phyloP scores from a whole-genome alignment of 2,113 vertebrate genomes.

The Laticauda laticaudata region DNA sequence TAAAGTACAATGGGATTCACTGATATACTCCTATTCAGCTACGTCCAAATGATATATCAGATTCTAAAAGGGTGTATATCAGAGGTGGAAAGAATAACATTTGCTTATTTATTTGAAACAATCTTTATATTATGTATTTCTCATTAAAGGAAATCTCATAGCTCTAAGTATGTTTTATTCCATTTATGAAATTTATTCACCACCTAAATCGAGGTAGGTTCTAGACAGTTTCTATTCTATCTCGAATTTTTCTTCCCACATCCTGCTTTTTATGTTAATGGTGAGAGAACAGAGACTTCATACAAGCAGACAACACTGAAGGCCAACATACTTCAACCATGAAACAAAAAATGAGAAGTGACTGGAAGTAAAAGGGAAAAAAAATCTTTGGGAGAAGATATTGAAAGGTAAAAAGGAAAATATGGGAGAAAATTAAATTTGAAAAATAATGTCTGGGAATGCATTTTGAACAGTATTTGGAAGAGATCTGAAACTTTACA shows the following conservation, averaged over 20 bases:
- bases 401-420: not conserved
- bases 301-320: not conserved
- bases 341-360: not conserved
- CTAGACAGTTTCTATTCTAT: not conserved
- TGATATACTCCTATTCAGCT: not conserved
- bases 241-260: not conserved
- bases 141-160: not conserved
- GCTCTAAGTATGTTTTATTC: not conserved
- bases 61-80: not conserved
- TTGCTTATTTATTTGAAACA: not conserved
- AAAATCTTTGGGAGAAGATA: not conserved
- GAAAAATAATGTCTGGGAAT: not conserved
- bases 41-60: not conserved
- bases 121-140: not conserved
- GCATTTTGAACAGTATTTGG: not conserved
- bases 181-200: not conserved
- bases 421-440: not conserved
- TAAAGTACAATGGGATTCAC: not conserved
- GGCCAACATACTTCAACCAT: not conserved
- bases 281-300: not conserved
- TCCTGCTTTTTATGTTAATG: not conserved
- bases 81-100: not conserved
- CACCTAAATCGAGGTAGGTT: not conserved
- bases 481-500: not conserved
- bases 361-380: not conserved